These are phyloP conservation scores for Ptychadena robeensis DNA, from an alignment of 2,797 vertebrate species.

Conservation along the genomic window DNA sequence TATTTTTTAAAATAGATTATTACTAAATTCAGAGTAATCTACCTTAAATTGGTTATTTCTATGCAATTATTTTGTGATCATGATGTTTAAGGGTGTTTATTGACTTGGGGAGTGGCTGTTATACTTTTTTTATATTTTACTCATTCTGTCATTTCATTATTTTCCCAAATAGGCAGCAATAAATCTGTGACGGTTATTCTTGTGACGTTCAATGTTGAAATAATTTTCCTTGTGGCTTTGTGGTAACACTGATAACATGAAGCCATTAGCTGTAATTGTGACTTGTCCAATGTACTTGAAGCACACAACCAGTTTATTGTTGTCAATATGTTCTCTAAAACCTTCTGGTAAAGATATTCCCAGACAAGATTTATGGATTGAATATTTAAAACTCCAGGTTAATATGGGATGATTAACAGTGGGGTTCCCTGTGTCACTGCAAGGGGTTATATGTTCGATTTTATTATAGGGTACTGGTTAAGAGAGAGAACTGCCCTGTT, in stretches of 20 bases:
- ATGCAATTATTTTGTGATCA: too few relatives aligned
- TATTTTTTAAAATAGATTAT: constrained; percentile 16
- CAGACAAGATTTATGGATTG: too few relatives aligned
- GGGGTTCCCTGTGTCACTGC: too few relatives aligned
- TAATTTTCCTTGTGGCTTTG: not conserved
- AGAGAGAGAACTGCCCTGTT: too few relatives aligned
- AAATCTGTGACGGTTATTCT: not conserved
- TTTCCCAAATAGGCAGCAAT: not conserved
- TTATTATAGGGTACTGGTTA: too few relatives aligned
- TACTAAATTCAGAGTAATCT: not conserved
- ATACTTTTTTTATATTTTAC: not conserved
- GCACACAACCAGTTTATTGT: too few relatives aligned
- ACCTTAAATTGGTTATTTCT: not conserved
- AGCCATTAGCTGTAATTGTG: not conserved
- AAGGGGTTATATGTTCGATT: too few relatives aligned
- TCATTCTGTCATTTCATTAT: not conserved
- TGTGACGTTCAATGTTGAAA: not conserved
- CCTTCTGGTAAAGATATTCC: not conserved
- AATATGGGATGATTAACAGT: too few relatives aligned
- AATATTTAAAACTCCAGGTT: too few relatives aligned
- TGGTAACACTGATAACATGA: not conserved
- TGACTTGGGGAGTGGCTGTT: not conserved
- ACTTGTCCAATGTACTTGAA: not conserved
- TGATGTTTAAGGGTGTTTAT: not conserved
- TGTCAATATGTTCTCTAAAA: not conserved